Base-by-base conservation (phyloP, 2,113 vertebrate species). In the Upupa epops region DNA sequence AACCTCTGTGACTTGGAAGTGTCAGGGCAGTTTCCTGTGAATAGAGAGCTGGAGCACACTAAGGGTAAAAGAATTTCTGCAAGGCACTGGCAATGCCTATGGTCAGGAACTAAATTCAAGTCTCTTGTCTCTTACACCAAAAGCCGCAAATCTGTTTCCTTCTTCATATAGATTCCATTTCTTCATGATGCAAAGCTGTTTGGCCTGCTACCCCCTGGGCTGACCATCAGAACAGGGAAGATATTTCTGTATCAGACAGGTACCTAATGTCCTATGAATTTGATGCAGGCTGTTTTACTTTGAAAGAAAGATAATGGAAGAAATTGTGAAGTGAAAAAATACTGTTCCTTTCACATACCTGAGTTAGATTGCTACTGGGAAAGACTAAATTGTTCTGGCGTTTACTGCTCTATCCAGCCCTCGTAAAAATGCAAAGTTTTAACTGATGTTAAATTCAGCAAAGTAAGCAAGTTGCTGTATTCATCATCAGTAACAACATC, bases 211-310 rank as follows among this genome's bases (percentile, higher is more conserved):
- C 32, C 19, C 58, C 26, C 25, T 51, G 68, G 65, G 59, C 0
- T 82, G 49, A 11, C 6, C 85, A 4, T 37, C 17, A 78, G 42
- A 76, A 49, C 4, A 37, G 14, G 19, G 37, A 29, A n/a, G 32
- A 17, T 25, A 17, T 13, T 66, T 86, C 36, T 86, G 61, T 45
- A 68, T 17, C 28, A 69, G 34, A 9, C 15, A 13, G 21, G 9
- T 8, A 3, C 0, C 0, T 48, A 26, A 72, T 70, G 18, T 82
- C 36, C 36, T 89, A 42, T 3, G 3, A 65, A 42, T 42, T 73
- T 19, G 32, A 7, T 1, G 0, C 2, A 48, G 28, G 7, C 21
- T 56, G 1, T 69, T 84, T 69, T 46, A 29, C 29, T 59, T 48
- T 28, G 34, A 59, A 34, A 48, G 70, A 61, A 66, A 63, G 16